These are phyloP conservation scores for Nebria brevicollis DNA, from an alignment of 2,888 invertebrate genomes.

Conservation along the genomic window DNA sequence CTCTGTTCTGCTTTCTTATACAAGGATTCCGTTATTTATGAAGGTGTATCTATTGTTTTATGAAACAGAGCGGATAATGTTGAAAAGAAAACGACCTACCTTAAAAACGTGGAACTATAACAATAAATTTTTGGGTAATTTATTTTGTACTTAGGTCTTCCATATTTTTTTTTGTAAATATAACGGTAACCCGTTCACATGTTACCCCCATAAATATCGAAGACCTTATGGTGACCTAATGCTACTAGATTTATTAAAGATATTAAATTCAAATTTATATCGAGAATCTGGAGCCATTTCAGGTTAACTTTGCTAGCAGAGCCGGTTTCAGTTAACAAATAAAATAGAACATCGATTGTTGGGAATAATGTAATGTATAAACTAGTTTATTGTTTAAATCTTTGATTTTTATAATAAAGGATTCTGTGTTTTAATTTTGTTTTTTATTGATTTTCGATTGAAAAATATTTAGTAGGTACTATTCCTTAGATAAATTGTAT, in stretches of 20 bases:
- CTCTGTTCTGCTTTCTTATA: constrained; percentile 10
- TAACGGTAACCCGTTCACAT: neutral
- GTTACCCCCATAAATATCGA: neutral
- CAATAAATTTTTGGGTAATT: neutral
- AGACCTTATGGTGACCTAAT: neutral
- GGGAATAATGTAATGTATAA: no score
- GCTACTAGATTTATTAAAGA: neutral
- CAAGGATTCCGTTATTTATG: constrained; percentile 33
- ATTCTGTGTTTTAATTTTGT: no score
- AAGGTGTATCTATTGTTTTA: constrained; percentile 41
- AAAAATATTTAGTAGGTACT: no score
- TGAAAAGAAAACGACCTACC: neutral
- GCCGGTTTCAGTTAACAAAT: neutral
- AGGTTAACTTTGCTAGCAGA: neutral
- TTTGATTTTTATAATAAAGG: no score
- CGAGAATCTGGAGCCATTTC: neutral
- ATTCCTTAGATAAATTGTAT: no score
- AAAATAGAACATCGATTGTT: neutral
- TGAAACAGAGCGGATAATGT: constrained; percentile 22
- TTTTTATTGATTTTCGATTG: no score
- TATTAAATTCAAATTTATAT: constrained; percentile 1
- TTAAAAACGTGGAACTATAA: neutral
- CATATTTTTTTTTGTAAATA: neutral
- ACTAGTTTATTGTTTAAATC: no score
- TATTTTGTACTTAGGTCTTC: neutral